These are phyloP conservation scores for Cygnus buccinator DNA, from an alignment of 2,113 vertebrate genomes.

Conservation along the genomic window DNA sequence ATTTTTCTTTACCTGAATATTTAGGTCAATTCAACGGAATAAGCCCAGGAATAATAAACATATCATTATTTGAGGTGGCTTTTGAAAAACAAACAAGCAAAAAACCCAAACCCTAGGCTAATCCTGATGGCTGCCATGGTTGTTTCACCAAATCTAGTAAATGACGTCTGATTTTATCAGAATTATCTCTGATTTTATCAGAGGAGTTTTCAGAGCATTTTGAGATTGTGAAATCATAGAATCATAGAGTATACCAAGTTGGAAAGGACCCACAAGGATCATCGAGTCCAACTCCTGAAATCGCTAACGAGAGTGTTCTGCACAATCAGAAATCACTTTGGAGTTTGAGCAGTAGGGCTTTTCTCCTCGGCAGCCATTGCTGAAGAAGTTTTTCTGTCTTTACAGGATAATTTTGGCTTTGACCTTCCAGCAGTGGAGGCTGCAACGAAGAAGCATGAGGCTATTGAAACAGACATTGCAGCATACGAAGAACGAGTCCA, in stretches of 20 bases:
- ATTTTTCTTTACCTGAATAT: neutral
- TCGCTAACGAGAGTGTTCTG: neutral
- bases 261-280: too few relatives aligned
- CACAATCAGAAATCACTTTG: neutral
- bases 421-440: constrained; percentile 98
- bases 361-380: neutral
- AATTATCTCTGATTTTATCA: neutral
- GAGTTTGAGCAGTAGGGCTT: neutral
- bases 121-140: neutral
- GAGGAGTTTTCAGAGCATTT: neutral
- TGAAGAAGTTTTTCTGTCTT: constrained; percentile 23
- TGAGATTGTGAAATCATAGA: neutral
- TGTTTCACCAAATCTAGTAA: neutral
- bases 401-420: constrained; percentile 96
- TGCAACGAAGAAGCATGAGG: constrained; percentile 95
- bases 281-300: neutral
- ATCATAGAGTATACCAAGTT: too few relatives aligned
- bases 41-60: neutral
- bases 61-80: neutral
- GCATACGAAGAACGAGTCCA: constrained; percentile 95
- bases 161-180: neutral
- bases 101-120: neutral
- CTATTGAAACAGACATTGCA: constrained; percentile 94
- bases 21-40: neutral
- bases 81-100: neutral